Evolutionary conservation across 2,797 vertebrate species (phyloP).

Genomic region (Vultur gryphus): DNA sequence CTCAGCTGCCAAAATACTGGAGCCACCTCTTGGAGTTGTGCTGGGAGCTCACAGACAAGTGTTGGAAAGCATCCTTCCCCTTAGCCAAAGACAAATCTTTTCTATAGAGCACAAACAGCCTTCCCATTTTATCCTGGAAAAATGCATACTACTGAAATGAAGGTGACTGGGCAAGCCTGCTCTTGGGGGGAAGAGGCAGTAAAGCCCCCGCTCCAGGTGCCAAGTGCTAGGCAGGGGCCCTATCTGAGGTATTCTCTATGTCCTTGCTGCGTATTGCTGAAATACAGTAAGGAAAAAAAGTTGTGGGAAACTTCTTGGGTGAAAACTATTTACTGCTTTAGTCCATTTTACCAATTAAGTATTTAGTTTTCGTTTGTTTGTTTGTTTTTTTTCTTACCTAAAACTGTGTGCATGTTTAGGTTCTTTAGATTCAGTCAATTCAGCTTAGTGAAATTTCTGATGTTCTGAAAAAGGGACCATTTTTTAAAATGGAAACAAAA

Average conservation of each 20-base stretch:
- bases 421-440: neutral
- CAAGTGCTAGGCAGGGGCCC: neutral
- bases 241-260: neutral
- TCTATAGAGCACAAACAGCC: fast-evolving
- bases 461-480: neutral
- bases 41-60: neutral
- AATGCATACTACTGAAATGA: neutral
- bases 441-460: neutral
- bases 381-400: neutral
- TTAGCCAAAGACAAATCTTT: fast-evolving
- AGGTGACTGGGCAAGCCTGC: neutral
- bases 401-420: neutral
- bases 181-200: fast-evolving
- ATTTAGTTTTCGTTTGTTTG: fast-evolving
- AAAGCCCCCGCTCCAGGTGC: neutral
- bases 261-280: neutral
- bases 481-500: neutral
- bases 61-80: neutral
- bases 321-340: neutral
- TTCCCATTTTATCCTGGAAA: neutral
- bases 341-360: neutral
- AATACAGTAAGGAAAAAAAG: neutral
- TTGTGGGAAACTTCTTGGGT: neutral
- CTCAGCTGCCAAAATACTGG: neutral
- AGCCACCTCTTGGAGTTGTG: fast-evolving